Evolutionary conservation across 2,888 invertebrate species (phyloP).

Genomic region (Baccha elongata): DNA sequence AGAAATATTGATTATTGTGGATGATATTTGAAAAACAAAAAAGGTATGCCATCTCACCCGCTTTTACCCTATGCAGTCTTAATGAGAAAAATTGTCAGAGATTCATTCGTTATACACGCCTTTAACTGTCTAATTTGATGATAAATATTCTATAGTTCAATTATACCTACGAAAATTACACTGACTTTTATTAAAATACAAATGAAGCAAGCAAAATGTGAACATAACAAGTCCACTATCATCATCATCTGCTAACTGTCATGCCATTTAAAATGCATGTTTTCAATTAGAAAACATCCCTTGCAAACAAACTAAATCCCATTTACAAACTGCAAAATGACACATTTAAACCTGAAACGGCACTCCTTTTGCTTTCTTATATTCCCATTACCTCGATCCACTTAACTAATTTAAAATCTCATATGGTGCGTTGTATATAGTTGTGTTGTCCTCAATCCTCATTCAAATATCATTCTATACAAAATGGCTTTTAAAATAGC

Average conservation of each 20-base stretch:
- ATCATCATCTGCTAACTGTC: constrained; percentile 52
- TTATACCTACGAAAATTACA: neutral
- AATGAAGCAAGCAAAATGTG: constrained; percentile 4
- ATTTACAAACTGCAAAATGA: constrained; percentile 67
- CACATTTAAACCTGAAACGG: constrained; percentile 48
- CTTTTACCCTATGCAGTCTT: too few relatives aligned
- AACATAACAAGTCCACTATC: neutral
- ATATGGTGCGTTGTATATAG: constrained; percentile 32
- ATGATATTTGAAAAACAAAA: too few relatives aligned
- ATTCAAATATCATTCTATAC: constrained; percentile 31
- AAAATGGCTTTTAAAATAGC: constrained; percentile 73
- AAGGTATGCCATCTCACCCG: too few relatives aligned
- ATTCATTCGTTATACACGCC: constrained; percentile 1
- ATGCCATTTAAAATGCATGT: constrained; percentile 48
- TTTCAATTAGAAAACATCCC: constrained; percentile 70
- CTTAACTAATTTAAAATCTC: constrained; percentile 73
- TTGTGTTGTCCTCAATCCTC: constrained; percentile 29
- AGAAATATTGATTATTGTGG: too few relatives aligned
- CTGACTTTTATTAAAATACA: neutral
- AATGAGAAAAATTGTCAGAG: too few relatives aligned
- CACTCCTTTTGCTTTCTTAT: constrained; percentile 41
- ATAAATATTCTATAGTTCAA: constrained; percentile 5
- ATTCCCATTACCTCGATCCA: constrained; percentile 68
- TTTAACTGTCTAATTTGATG: constrained; percentile 1
- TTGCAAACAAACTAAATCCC: constrained; percentile 58